A percentile compares a stretch with the other conserved stretches of the same genome.
These are phyloP conservation scores for Acromyrmex heyeri DNA, from an alignment of 1,140 invertebrate genomes.

Conservation along the genomic window DNA sequence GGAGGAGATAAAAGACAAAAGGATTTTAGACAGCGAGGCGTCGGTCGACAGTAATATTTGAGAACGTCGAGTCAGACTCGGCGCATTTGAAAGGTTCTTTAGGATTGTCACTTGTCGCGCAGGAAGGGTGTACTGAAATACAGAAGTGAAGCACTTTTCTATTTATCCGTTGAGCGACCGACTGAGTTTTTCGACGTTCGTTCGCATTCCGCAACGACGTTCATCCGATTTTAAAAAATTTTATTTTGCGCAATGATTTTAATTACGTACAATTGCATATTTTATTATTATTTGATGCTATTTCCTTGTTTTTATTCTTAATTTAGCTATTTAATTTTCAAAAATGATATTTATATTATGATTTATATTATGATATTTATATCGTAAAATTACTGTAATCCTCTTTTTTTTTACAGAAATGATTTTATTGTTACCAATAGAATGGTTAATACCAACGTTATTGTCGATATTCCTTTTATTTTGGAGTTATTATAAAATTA, in stretches of 20 bases:
- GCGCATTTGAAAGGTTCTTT: slow-evolving; percentile 74
- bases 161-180: slow-evolving; percentile 1
- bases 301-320: not conserved
- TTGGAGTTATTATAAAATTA: not conserved
- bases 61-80: slow-evolving; percentile 71
- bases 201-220: not conserved
- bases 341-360: not conserved
- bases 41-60: slow-evolving; percentile 80
- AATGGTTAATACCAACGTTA: not conserved
- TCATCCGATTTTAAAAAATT: not conserved
- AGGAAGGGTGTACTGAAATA: slow-evolving; percentile 67
- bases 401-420: not conserved
- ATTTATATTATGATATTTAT: not conserved
- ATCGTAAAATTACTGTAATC: not conserved
- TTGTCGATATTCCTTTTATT: not conserved
- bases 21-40: slow-evolving; percentile 71
- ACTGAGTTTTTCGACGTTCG: not conserved
- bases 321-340: not conserved
- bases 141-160: slow-evolving; percentile 18
- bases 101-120: slow-evolving; percentile 80
- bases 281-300: not conserved
- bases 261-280: not conserved
- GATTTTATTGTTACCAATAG: not conserved
- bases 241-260: slow-evolving; percentile 10
- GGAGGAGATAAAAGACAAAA: slow-evolving; percentile 68